Evolutionary conservation across 2,888 invertebrate species (phyloP).

Genomic region (Tenodera sinensis): DNA sequence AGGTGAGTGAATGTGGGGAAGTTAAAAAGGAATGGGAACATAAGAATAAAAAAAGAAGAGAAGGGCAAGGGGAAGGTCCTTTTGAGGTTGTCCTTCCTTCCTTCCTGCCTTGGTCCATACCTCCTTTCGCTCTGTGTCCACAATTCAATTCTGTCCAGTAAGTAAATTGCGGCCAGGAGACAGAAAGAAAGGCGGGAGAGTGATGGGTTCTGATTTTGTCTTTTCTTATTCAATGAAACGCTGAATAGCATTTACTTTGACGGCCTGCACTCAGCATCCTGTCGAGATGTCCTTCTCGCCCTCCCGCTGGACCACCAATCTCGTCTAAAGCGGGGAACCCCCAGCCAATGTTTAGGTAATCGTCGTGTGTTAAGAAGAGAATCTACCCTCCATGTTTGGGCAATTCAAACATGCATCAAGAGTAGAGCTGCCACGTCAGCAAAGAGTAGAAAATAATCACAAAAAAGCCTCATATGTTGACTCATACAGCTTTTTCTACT

Average conservation of each 20-base stretch:
- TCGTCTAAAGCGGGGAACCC: no score
- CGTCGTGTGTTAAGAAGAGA: neutral
- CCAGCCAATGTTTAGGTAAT: neutral
- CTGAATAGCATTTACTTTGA: conserved; percentile 32
- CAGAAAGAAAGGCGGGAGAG: conserved; percentile 1
- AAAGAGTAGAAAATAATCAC: no score
- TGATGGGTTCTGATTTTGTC: conserved; percentile 30
- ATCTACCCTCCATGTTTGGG: neutral
- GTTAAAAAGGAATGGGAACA: conserved; percentile 15
- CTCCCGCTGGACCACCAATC: neutral
- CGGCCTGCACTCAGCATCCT: neutral
- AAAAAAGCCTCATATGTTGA: no score
- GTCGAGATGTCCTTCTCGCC: no score
- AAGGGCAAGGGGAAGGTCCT: conserved; percentile 14
- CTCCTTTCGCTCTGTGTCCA: conserved; percentile 23
- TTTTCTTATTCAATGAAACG: conserved; percentile 33
- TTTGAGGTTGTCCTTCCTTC: conserved; percentile 30
- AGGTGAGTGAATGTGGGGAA: conserved; percentile 13
- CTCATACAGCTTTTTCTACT: no score
- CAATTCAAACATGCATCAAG: no score
- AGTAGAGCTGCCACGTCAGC: no score
- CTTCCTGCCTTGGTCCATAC: conserved; percentile 17
- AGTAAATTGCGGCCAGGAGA: conserved; percentile 28
- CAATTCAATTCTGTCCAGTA: conserved; percentile 30
- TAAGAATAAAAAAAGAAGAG: conserved; percentile 15